phyloP scores from a whole-genome alignment of 2,797 vertebrate species.

The Aeoliscus strigatus region DNA sequence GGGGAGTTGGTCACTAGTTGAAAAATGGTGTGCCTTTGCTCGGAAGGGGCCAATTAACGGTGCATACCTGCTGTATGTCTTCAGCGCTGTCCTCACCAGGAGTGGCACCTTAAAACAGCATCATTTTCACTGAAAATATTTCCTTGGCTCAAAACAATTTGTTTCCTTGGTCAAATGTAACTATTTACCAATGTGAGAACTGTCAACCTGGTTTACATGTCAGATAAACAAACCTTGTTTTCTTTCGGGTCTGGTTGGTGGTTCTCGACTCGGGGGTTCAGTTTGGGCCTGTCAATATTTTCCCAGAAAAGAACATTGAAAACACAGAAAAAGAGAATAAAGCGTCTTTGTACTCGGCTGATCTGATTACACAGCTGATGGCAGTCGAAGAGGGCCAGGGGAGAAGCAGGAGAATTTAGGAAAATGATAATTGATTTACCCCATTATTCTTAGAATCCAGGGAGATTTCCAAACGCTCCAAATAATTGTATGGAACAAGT shows the following conservation, averaged over 20 bases:
- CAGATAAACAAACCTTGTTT: constrained; percentile 36
- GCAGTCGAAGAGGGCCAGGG: no score
- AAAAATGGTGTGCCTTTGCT: not conserved
- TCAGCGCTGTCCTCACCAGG: not conserved
- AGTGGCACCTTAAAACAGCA: constrained; percentile 28
- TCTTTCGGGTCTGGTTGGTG: constrained; percentile 65
- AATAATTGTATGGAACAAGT: constrained; percentile 92
- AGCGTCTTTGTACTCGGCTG: no score
- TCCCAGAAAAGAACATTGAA: constrained; percentile 3
- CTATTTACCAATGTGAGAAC: no score
- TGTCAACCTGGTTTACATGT: not conserved
- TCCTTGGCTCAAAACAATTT: not conserved
- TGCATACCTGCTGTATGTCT: constrained; percentile 38
- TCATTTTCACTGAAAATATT: not conserved
- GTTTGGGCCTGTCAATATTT: constrained; percentile 24
- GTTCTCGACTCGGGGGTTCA: constrained; percentile 44
- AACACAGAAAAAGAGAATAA: not conserved
- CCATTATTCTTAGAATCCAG: constrained; percentile 57
- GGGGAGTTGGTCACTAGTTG: no score
- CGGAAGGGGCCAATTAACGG: not conserved
- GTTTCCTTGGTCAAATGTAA: not conserved
- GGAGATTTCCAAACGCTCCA: constrained; percentile 83
- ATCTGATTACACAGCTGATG: no score
- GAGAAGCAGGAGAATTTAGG: no score
- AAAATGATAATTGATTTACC: constrained; percentile 30